Evolutionary conservation across 2,113 vertebrate genomes (phyloP), one percentile per base, ranked within the genome.

Genomic region (Limanda limanda): DNA sequence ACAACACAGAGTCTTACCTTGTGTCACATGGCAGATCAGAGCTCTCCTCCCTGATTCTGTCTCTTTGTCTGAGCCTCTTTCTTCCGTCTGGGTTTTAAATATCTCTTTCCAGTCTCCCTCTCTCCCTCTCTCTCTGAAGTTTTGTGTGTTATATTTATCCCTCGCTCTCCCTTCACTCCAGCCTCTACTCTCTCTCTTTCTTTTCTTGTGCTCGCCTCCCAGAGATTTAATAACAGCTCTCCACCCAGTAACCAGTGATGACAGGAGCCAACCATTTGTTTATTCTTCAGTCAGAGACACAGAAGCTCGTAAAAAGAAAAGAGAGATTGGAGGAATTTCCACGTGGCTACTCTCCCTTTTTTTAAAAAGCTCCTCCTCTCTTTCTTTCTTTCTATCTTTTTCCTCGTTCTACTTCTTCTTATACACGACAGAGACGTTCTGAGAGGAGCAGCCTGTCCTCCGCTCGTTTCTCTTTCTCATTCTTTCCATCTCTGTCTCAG

Each of bases 221-320:
- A 73, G 77, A 84, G 74, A 83, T 86, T 85, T 93, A 92, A 92
- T 93, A 85, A 87, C 92, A 91, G 90, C 79, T 23, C 91, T 93
- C 89, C 90, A 90, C 92, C 91, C 91, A 91, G 88, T 82, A 88
- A 90, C 88, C 91, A 83, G 90, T 87, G 87, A 89, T 91, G 90
- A 92, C 90, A 91, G 64, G 70, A 67, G 40, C 51, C 35, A 25
- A 14, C 71, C 78, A 40, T 84, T 80, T 91, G 86, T 88, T 92
- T 90, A 81, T 74, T 70, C 85, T 81, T 60, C 37, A 67, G 78
- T 71, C 47, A 35, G n/a, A 88, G 67, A 77, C 56, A 15, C 64
- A 31, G 42, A 71, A 58, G 55, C 4, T 67, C 20, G 51, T 54
- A 15, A n/a, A 52, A 52, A 21, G 17, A 48, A 48, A 18, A 18